Base-by-base conservation (phyloP, 1,140 invertebrate species). In the Drosophila pruinosa region DNA sequence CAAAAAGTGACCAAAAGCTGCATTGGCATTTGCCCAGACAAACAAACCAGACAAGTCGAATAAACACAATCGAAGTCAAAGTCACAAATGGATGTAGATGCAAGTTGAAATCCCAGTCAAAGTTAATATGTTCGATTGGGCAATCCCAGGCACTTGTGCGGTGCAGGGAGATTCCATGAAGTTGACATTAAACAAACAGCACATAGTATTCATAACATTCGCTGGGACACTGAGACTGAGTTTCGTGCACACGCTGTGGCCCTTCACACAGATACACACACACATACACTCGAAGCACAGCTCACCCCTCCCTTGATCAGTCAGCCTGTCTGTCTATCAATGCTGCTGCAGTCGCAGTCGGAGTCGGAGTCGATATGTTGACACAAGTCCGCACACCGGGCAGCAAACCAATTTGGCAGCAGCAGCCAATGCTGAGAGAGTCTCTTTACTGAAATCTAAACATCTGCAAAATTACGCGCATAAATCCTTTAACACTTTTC, bases 401-500 rank as follows among this genome's bases (percentile, higher is more conserved):
- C 78, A 83, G 38, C 39, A 76, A 50, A 89, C 62, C 70, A 70
- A 77, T 83, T 89, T 73, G 62, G 58, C 21, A 48, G 58, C 78
- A 58, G 58, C 21, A 48, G 58, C 78, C 47, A 47, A 26, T n/a
- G n/a, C n/a, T n/a, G 21, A 75, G 17, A 53, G 19, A 48, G 68
- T 75, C 45, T 53, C 31, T 28, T 50, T 41, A 52, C 50, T 59
- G 41, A 89, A 89, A 89, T 89, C 86, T 77, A 85, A 89, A 89
- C 85, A 89, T 89, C 85, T 89, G 85, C 85, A 75, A 89, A 89
- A 89, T 89, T 89, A 89, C 85, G 75, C 79, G 75, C 76, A 89
- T 89, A 89, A 89, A 89, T 89, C 83, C 83, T 78, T 89, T 88
- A 79, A 88, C 83, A 88, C 83, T 80, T 86, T 81, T 86, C 39